Base-by-base conservation (phyloP, 2,888 invertebrate genomes). In the Oscheius sp. region DNA sequence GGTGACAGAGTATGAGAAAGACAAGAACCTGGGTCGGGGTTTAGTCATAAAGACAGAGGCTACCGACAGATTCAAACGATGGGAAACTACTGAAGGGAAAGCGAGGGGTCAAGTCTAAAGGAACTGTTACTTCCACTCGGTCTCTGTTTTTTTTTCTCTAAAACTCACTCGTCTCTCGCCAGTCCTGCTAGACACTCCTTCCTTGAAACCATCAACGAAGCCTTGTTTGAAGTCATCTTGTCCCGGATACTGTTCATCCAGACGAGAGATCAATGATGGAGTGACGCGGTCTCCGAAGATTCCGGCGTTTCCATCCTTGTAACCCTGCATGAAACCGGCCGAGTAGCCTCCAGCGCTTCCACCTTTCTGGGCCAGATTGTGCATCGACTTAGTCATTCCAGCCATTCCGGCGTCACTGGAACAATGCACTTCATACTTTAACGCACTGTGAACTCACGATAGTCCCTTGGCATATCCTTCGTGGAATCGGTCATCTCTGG, bases 181-280 rank as follows among this genome's bases (percentile, higher is more conserved):
- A 57, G 79, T 80, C 48, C 87, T 53, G 33, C 81, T 81, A 2
- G 74, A 68, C 47, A 80, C 85, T 66, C 86, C 89, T 70, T 89
- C 89, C 79, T 88, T 89, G 84, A 89, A 89, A 58, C 89, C 89
- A 58, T 89, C 89, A 33, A 89, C 83, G 77, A 88, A 89, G 55
- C 89, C 89, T 68, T 87, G 85, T 53, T 86, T 80, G 85, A 89
- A 89, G 76, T 89, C 89, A 57, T 89, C 89, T 78, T 89, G 87
- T 74, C 86, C 85, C 5, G 88, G 85, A 71, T 89, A 89, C 77
- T 87, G 87, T 58, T 89, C 88, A 63, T 89, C 89, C 50, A 89
- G 81, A 5, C 89, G 83, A 21, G 84, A 81, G 77, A 89, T 80
- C 76, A 89, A 77, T 13, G 88, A 86, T 33, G 86, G 86, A 33